A percentile compares a stretch with the other conserved stretches of the same genome.
Evolutionary conservation across 2,888 invertebrate genomes (phyloP).

Genomic region (Ramazzottius varieornatus): DNA sequence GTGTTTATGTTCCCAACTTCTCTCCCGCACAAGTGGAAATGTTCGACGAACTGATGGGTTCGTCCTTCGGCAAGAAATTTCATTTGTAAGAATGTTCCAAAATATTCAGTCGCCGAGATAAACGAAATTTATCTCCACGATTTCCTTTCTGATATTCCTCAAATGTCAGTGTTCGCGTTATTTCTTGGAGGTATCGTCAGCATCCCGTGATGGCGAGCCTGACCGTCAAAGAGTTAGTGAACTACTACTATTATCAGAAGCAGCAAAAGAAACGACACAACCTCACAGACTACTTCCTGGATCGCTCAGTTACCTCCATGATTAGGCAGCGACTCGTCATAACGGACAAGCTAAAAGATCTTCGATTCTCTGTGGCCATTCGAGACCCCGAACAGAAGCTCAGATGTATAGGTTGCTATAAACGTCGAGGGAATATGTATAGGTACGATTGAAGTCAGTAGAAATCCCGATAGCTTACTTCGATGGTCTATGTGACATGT

Average conservation of each 20-base stretch:
- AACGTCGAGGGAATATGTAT: not conserved
- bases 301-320: not conserved
- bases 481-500: not conserved
- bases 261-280: not conserved
- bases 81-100: not conserved
- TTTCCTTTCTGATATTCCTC: not conserved
- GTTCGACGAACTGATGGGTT: not conserved
- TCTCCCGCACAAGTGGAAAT: not conserved
- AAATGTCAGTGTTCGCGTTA: no score
- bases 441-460: not conserved
- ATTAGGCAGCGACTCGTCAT: not conserved
- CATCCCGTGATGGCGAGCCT: not conserved
- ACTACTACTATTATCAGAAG: slow-evolving; percentile 1
- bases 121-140: not conserved
- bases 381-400: not conserved
- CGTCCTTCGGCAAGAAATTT: not conserved
- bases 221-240: not conserved
- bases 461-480: not conserved
- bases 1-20: not conserved
- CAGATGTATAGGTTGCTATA: not conserved
- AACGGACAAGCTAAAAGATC: not conserved
- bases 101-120: not conserved
- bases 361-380: not conserved
- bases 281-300: not conserved
- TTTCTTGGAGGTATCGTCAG: no score